Percentiles rank a stretch among this genome's conserved stretches.
These are phyloP conservation scores for Perdita meconis DNA, from an alignment of 2,888 invertebrate genomes.

Conservation along the genomic window DNA sequence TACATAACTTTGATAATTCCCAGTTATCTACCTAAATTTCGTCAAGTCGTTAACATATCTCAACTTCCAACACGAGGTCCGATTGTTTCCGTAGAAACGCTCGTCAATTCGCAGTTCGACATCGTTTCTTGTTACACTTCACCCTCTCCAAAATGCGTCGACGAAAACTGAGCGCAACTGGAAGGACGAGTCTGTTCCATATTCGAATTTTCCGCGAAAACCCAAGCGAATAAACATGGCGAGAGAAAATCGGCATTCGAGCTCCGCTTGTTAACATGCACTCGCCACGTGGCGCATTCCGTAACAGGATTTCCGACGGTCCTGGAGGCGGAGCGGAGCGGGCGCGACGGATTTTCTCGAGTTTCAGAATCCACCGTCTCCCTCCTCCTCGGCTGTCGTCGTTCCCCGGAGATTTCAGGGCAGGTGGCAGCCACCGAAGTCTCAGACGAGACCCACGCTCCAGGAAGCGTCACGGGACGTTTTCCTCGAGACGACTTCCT, in stretches of 20 bases:
- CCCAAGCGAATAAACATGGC: slow-evolving; percentile 23
- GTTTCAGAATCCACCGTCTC: slow-evolving; percentile 58
- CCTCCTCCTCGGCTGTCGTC: slow-evolving; percentile 18
- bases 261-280: slow-evolving; percentile 55
- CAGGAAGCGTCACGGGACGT: slow-evolving; percentile 69
- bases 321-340: slow-evolving; percentile 12
- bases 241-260: slow-evolving; percentile 27
- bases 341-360: slow-evolving; percentile 69
- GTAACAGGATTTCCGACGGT: slow-evolving; percentile 66
- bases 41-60: not conserved
- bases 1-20: too few species aligned
- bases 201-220: slow-evolving; percentile 22
- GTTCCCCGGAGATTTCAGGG: slow-evolving; percentile 68
- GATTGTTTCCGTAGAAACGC: not conserved
- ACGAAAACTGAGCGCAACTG: slow-evolving; percentile 16
- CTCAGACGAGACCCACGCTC: slow-evolving; percentile 73
- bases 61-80: not conserved
- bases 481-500: slow-evolving; percentile 68
- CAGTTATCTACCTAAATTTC: too few species aligned
- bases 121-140: not conserved
- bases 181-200: slow-evolving; percentile 4
- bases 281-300: slow-evolving; percentile 65
- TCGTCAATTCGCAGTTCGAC: slow-evolving; percentile 2
- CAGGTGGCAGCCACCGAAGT: slow-evolving; percentile 76
- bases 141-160: slow-evolving; percentile 3